Percentiles rank a stretch among this genome's conserved stretches.
Evolutionary conservation across 2,888 invertebrate genomes (phyloP).

Genomic region (Phalera bucephala): DNA sequence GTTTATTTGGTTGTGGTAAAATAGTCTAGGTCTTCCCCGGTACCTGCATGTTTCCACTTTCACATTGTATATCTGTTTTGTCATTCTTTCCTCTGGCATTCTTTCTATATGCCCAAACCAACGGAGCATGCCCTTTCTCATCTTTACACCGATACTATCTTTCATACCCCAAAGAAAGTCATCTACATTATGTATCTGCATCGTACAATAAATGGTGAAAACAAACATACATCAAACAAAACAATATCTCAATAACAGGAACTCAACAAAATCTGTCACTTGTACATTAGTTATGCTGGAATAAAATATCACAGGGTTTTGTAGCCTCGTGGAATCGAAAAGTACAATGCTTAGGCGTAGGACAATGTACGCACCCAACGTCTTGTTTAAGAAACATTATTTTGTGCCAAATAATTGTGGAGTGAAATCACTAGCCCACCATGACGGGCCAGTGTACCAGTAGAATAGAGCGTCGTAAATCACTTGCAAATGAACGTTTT

Average conservation of each 20-base stretch:
- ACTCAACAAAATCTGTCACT: constrained; percentile 53
- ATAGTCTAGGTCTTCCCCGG: too few relatives aligned
- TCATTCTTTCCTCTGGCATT: too few relatives aligned
- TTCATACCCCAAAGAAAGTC: too few relatives aligned
- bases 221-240: constrained; percentile 20
- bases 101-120: too few relatives aligned
- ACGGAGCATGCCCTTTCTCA: too few relatives aligned
- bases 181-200: too few relatives aligned
- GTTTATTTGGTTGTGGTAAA: too few relatives aligned
- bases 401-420: constrained; percentile 46
- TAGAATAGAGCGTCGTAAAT: constrained; percentile 28
- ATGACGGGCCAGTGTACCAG: constrained; percentile 41
- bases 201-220: constrained; percentile 9
- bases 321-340: constrained; percentile 28
- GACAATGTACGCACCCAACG: constrained; percentile 54
- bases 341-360: constrained; percentile 30
- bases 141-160: too few relatives aligned
- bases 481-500: constrained; percentile 23
- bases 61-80: too few relatives aligned
- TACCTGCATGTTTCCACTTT: too few relatives aligned
- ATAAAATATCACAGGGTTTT: constrained; percentile 48
- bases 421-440: constrained; percentile 63
- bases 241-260: constrained; percentile 41
- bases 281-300: constrained; percentile 47
- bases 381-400: constrained; percentile 73